A percentile compares a stretch with the other conserved stretches of the same genome.
These are phyloP conservation scores for Toxotes lorentzi DNA, from an alignment of 2,797 vertebrate species.

Conservation along the genomic window DNA sequence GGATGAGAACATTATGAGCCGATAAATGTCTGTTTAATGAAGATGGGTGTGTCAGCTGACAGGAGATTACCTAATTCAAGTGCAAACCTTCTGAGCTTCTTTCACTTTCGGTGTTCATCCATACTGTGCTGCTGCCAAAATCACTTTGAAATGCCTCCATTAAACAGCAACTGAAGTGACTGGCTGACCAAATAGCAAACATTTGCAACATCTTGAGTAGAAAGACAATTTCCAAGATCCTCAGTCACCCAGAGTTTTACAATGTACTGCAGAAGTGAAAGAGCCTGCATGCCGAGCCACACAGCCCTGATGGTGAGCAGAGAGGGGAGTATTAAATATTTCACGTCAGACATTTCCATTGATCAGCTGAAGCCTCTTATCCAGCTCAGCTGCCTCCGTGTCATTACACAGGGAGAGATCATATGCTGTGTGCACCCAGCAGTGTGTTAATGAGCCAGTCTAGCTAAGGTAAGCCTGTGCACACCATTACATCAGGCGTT, in stretches of 20 bases:
- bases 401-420: conserved; percentile 60
- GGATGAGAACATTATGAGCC: conserved; percentile 44
- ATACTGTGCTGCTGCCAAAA: conserved; percentile 10
- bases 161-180: background rate
- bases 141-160: background rate
- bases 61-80: conserved; percentile 18
- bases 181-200: background rate
- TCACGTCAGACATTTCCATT: conserved; percentile 52
- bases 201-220: conserved; percentile 14
- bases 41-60: conserved; percentile 28
- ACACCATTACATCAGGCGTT: conserved; percentile 50
- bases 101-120: background rate
- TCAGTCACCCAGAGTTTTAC: background rate
- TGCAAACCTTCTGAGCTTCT: background rate
- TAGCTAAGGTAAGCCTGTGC: conserved; percentile 49
- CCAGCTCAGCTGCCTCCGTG: conserved; percentile 55
- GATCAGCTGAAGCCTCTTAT: conserved; percentile 63
- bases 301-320: conserved; percentile 19
- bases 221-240: background rate
- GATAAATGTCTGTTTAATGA: conserved; percentile 28
- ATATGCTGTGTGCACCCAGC: conserved; percentile 53
- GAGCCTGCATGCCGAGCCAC: conserved; percentile 21
- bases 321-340: conserved; percentile 50
- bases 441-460: conserved; percentile 58
- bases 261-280: conserved; percentile 4